Base-by-base conservation (phyloP, 2,797 vertebrate species). In the Leontopithecus rosalia region DNA sequence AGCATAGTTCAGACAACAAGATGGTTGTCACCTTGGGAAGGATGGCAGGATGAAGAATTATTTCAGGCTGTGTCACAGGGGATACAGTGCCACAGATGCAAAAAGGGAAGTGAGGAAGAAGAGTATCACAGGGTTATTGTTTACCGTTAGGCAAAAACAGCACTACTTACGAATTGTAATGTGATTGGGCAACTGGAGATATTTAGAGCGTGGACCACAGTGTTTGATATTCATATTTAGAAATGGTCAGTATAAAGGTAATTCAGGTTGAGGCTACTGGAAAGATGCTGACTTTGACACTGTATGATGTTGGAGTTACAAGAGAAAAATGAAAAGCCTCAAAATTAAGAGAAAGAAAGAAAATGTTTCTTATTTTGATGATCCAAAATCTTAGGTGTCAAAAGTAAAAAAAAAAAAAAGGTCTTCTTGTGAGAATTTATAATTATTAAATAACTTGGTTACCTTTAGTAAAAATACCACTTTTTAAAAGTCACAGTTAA, bases 161-260 rank as follows among this genome's bases (percentile, higher is more conserved):
- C 48, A 46, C 28, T 90, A 15, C 7, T 73, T 97, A 79, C 82
- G 3, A 50, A 79, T 55, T 92, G 5, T 17, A 76, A 58, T 72
- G 9, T 93, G 52, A 90, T 72, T 67, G 50, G 46, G 64, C 11
- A 64, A 12, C 28, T 57, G 73, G 39, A 94, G 33, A 33, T 80
- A 83, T 52, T 61, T 82, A 8, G 50, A 91, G 4, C 13, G 12
- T 73, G 14, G 48, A 83, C 30, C 26, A 70, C 3, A 10, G 4
- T 83, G 28, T 83, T 90, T 96, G 73, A 89, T 70, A 73, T 79
- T 36, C 46, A 52, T 28, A 77, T 94, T 92, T 95, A 88, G 33
- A 77, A 33, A 30, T 36, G 1, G 58, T 87, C 30, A 39, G 15
- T 30, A 7, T 15, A 36, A 57, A 64, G 48, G 22, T 22, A 80